These are phyloP conservation scores for Phymatocera aterrima DNA, from an alignment of 2,888 invertebrate genomes.

Conservation along the genomic window DNA sequence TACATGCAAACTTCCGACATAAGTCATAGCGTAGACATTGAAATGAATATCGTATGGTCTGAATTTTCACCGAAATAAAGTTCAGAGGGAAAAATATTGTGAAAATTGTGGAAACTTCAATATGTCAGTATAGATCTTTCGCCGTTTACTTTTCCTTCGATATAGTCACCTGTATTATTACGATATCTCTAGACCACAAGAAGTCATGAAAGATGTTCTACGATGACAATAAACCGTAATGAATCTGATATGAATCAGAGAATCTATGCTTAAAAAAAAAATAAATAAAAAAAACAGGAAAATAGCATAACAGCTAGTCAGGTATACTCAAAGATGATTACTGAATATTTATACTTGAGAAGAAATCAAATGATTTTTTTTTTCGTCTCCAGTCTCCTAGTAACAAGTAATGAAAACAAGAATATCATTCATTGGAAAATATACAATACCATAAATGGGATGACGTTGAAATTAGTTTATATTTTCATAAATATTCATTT, in stretches of 20 bases:
- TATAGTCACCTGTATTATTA: too few species aligned
- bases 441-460: constrained; percentile 21
- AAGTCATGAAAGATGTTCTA: too few species aligned
- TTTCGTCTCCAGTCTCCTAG: too few species aligned
- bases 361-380: background rate
- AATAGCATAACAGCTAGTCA: too few species aligned
- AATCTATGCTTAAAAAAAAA: too few species aligned
- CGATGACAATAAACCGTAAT: too few species aligned
- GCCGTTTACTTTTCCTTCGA: too few species aligned
- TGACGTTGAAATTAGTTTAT: constrained; percentile 30
- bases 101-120: background rate
- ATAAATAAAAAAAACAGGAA: too few species aligned
- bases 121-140: too few species aligned
- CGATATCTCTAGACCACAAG: too few species aligned
- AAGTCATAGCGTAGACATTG: constrained; percentile 1
- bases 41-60: background rate
- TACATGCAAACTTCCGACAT: constrained; percentile 21
- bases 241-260: too few species aligned
- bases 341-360: background rate
- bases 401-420: background rate
- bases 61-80: background rate
- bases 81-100: background rate
- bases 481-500: constrained; percentile 42
- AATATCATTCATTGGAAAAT: background rate
- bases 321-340: too few species aligned